These are phyloP conservation scores for Micromys minutus DNA, from an alignment of 2,113 vertebrate species.

Conservation along the genomic window DNA sequence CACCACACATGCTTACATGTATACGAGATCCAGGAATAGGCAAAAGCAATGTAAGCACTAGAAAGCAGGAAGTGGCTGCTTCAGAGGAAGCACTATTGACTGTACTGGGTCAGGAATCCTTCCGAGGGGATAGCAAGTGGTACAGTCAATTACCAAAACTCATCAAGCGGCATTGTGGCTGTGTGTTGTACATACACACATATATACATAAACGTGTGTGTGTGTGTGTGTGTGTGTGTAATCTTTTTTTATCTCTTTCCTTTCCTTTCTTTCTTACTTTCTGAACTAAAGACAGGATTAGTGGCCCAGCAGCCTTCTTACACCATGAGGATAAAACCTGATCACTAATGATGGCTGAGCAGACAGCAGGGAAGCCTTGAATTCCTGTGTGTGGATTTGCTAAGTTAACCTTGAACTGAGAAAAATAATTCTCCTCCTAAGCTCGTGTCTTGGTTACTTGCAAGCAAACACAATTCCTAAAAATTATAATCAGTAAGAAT, in stretches of 20 bases:
- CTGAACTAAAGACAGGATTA: background rate
- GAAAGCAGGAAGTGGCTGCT: background rate
- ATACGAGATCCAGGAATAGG: background rate
- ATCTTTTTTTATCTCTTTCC: background rate
- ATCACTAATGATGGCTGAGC: background rate
- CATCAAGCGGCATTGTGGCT: constrained; percentile 22
- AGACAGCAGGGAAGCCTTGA: background rate
- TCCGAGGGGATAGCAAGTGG: background rate
- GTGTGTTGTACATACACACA: background rate
- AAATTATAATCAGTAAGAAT: background rate
- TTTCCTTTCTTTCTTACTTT: background rate
- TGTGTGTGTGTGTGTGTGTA: too few relatives aligned
- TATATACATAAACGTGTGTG: too few relatives aligned
- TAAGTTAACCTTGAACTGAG: background rate
- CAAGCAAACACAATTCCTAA: constrained; percentile 4
- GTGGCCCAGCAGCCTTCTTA: background rate
- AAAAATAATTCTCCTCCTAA: background rate
- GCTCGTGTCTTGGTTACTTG: background rate
- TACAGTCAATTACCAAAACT: background rate
- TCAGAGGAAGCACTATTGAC: constrained; percentile 9
- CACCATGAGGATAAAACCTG: background rate
- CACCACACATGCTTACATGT: background rate
- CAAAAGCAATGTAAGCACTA: background rate
- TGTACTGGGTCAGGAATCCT: background rate
- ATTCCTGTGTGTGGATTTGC: background rate